These are phyloP conservation scores for Atrichornis clamosus DNA, from an alignment of 2,113 vertebrate species.

Conservation along the genomic window DNA sequence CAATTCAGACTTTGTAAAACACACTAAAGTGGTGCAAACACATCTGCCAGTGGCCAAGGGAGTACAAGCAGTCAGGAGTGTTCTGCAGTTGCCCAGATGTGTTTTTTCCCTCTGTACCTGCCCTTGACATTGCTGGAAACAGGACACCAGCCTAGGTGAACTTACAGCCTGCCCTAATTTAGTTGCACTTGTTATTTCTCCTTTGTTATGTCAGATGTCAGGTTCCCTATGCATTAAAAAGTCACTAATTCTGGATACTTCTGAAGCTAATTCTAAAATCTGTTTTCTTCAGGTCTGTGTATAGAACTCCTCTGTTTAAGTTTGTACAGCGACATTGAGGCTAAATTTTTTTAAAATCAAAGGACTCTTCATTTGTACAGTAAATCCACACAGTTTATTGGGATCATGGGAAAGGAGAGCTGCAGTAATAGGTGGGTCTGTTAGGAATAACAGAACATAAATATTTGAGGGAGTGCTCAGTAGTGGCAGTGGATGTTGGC, in stretches of 20 bases:
- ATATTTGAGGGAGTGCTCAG: slow-evolving; percentile 1
- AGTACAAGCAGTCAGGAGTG: background rate
- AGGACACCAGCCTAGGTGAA: background rate
- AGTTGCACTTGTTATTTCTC: background rate
- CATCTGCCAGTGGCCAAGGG: background rate
- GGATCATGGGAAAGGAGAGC: background rate
- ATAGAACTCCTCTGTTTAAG: background rate
- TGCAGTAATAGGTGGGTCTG: background rate
- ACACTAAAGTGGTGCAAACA: background rate
- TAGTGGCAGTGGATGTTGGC: background rate
- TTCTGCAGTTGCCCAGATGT: background rate
- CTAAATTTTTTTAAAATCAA: background rate
- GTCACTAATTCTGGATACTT: background rate
- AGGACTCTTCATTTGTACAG: background rate
- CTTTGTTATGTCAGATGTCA: background rate
- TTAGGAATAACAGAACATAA: background rate
- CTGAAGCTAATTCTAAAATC: background rate
- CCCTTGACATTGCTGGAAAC: background rate
- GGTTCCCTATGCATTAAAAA: background rate
- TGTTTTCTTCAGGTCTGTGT: background rate
- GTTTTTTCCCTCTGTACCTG: background rate
- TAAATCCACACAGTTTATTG: background rate
- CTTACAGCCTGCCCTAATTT: background rate
- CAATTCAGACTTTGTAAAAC: background rate
- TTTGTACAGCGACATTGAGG: fast-evolving